phyloP scores from a whole-genome alignment of 2,113 vertebrate genomes.

The Sigmodon hispidus region DNA sequence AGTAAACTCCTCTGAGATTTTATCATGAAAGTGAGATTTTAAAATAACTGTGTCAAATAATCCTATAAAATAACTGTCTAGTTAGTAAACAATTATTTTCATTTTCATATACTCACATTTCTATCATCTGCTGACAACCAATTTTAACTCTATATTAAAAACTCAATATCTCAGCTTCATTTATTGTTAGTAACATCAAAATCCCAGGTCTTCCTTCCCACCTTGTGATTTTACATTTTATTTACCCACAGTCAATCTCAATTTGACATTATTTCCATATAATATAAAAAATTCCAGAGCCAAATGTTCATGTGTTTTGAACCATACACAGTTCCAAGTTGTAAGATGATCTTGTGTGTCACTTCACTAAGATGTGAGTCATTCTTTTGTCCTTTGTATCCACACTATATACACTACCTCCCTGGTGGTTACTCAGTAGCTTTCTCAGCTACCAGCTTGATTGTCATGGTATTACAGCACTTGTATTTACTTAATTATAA shows the following conservation, averaged over 20 bases:
- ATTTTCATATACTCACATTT: not conserved
- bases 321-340: not conserved
- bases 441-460: not conserved
- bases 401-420: not conserved
- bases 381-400: not conserved
- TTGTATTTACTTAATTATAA: not conserved
- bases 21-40: conserved; percentile 32
- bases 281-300: not conserved
- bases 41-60: conserved; percentile 36
- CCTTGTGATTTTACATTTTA: not conserved
- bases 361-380: not conserved
- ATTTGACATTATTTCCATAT: not conserved
- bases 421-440: not conserved
- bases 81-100: not conserved
- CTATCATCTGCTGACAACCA: not conserved
- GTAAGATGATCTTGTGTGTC: not conserved
- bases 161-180: not conserved
- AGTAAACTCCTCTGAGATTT: conserved; percentile 10
- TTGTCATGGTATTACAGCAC: not conserved
- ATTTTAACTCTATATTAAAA: not conserved
- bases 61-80: not conserved
- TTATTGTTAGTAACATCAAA: not conserved
- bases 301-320: not conserved
- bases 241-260: not conserved
- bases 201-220: not conserved